These are phyloP conservation scores for Calephelis nemesis DNA, from an alignment of 1,140 invertebrate species.

Conservation along the genomic window DNA sequence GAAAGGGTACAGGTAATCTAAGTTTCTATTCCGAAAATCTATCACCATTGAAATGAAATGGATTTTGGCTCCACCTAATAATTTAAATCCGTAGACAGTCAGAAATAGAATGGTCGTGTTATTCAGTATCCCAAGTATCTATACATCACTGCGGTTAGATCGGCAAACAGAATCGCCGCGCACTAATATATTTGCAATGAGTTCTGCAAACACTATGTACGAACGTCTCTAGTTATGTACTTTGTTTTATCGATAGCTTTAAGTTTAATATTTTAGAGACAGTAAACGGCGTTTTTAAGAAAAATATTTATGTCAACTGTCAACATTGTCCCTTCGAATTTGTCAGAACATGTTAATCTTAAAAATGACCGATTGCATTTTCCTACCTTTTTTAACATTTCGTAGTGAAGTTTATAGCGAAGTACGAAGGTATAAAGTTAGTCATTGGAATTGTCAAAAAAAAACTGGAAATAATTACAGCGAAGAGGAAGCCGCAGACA, in stretches of 20 bases:
- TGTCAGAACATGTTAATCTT: neutral
- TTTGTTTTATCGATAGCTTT: slow-evolving; percentile 1
- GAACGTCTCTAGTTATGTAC: neutral
- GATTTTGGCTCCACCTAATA: neutral
- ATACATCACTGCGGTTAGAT: slow-evolving; percentile 23
- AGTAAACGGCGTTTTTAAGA: no score
- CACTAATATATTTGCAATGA: slow-evolving; percentile 40
- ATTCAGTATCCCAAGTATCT: neutral
- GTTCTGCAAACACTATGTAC: slow-evolving; percentile 32
- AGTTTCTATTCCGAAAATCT: no score
- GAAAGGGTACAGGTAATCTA: no score
- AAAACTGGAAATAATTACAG: no score
- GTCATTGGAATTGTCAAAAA: no score
- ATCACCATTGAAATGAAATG: no score
- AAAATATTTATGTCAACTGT: no score
- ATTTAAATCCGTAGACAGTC: neutral
- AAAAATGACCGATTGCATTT: no score
- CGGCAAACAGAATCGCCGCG: slow-evolving; percentile 33
- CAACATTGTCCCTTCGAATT: neutral
- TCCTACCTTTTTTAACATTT: no score
- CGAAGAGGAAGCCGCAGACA: no score
- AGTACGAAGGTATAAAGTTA: no score
- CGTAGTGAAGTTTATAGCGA: no score
- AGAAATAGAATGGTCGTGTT: neutral
- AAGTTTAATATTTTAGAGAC: neutral